Evolutionary conservation across 2,797 vertebrate genomes (phyloP), one percentile per base, ranked within the genome.

Genomic region (Acipenser oxyrinchus): DNA sequence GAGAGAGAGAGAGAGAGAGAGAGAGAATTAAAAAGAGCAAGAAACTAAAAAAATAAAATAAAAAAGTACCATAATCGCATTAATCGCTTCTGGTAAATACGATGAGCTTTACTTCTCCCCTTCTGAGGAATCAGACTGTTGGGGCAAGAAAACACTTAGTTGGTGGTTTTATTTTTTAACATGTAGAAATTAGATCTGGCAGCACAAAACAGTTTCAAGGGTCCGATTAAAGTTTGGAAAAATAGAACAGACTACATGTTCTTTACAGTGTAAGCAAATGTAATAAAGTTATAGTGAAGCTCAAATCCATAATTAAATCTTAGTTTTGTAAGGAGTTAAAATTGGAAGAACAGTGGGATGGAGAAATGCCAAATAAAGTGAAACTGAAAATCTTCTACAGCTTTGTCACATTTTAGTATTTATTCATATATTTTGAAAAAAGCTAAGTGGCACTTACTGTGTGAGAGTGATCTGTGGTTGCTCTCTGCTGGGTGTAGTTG

Each of bases 41-140:
- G 49, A 65, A 65, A 67, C 8, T 53, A 55, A 50, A 18, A 1
- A 18, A 18, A 74, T 69, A 1, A 18, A 18, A 74, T 69, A 63
- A 72, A 69, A 68, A 74, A 82, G 74, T 93, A 93, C 89, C 91
- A 90, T 80, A 89, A 87, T 72, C 85, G 90, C 78, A 88, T 84
- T 86, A 89, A 89, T 78, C 48, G 71, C 80, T 88, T 73, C 85
- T 76, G 89, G 87, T 83, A 93, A 90, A 89, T 88, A 79, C 79
- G 89, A 82, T 72, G 84, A 83, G 80, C 86, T 86, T 89, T 94
- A 88, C 84, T 81, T 81, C 89, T 83, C 78, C 85, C 23, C 23
- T 37, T 37, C 23, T 37, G 23, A 37, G 23, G 23, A 37, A 37
- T 37, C 23, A 37, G 23, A 37, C 23, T 37, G 23, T 37, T 37